Base-by-base conservation (phyloP, 2,888 invertebrate genomes). In the Microplitis deprimator region DNA sequence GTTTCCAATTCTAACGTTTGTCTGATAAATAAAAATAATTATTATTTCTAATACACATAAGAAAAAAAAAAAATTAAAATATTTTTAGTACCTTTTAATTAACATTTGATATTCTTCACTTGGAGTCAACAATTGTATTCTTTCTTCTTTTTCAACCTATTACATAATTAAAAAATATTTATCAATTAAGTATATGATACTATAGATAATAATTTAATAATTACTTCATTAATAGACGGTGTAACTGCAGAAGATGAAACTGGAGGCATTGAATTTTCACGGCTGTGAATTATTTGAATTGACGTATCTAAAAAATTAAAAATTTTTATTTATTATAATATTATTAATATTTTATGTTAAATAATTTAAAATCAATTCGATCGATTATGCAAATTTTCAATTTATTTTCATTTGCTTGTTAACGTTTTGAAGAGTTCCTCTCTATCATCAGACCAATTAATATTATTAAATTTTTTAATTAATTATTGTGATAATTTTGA, bases 1-100 rank as follows among this genome's bases (percentile, higher is more conserved):
- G 90, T 89, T 81, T 91, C 91, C 70, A 91, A 84, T 82, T 91
- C 91, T 83, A 87, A 85, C 69, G 91, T 90, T 87, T 91, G 91
- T 80, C 90, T 89, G 8, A 73, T 68, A 7, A 73, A 68, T 64
- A 64, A n/a, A n/a, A 13, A 13, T 39, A 5, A 67, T 67, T 13
- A 73, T 73, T 6, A 69, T 67, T 68, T 68, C 7, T 70, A n/a
- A 17, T 62, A 62, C 29, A 29, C 29, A 29, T 39, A 59, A 13
- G 13, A 40, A 41, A 50, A 17, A 50, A 7, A 20, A 38, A 29
- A 39, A 13, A 70, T 29, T 61, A 20, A 65, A 62, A 64, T 64
- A 64, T 41, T 50, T 6, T 65, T 41, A 20, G 1, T 81, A 89
- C 89, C 89, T 87, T 82, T 88, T 90, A 78, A 90, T 89, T 5